Evolutionary conservation across 1,140 invertebrate genomes (phyloP), one percentile per base, ranked within the genome.

Genomic region (Eueides isabella): DNA sequence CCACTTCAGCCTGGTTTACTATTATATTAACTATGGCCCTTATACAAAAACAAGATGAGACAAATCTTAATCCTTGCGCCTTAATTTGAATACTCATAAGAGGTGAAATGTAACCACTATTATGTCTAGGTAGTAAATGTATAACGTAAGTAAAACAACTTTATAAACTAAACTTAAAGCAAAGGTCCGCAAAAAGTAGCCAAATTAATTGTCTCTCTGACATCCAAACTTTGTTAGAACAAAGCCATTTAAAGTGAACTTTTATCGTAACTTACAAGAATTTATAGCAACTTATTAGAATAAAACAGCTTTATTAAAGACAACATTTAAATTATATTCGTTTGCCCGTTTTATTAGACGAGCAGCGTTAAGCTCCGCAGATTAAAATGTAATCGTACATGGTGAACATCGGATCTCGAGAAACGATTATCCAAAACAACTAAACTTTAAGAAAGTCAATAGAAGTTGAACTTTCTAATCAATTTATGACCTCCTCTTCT

Each of bases 161-260:
- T 3, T 26, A 26, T 23, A 12, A 55, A 55, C 19, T 55, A 23
- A 55, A 9, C 48, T 55, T 26, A 55, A 55, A 55, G 44, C 44
- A 11, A 26, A 55, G 48, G 48, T 55, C 48, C 23, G 23, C 19
- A 55, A 55, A 55, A 55, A 55, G 48, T 55, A 55, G 19, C 48
- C 48, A 55, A 26, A 55, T 55, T 55, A 55, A 55, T 55, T 55
- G 48, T 55, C 19, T 55, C 48, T 55, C 19, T 55, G 48, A 55
- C 48, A 55, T 55, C 23, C 23, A 55, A 55, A 55, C 48, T 55
- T 55, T 55, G 48, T 55, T 55, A 23, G 19, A 55, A 55, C 48
- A 55, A 55, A 55, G 48, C 48, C 48, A 23, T 55, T 26, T 55
- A 55, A 55, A 55, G 48, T 55, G 23, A 55, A 55, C 48, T 55